Conservation (phyloP, 2,888 invertebrate species). For the Macropis europaea region DNA sequence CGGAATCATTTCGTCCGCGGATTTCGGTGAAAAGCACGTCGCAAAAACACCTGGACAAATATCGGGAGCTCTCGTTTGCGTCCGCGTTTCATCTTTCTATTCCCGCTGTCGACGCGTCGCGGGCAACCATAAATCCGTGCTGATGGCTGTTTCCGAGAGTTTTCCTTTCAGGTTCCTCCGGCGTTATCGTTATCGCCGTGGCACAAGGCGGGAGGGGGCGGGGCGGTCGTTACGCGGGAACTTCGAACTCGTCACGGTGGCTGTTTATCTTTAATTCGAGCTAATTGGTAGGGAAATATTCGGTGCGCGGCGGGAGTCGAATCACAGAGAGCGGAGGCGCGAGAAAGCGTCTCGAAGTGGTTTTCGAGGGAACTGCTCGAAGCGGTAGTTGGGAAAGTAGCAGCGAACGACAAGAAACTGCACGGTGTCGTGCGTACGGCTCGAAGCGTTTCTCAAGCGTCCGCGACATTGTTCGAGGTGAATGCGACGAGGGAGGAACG, state of each 20-base stretch:
- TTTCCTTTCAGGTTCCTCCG: background rate
- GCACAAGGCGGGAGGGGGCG: background rate
- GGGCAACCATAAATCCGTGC: background rate
- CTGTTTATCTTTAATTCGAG: constrained; percentile 18
- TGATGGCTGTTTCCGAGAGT: background rate
- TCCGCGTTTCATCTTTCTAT: constrained; percentile 19
- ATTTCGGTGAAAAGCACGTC: constrained; percentile 16
- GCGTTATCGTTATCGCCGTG: background rate
- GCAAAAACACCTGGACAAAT: constrained; percentile 2
- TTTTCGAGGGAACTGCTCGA: too few relatives aligned
- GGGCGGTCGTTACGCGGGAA: constrained; percentile 15
- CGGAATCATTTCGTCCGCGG: too few relatives aligned
- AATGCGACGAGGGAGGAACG: background rate
- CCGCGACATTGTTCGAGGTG: background rate
- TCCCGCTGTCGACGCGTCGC: background rate
- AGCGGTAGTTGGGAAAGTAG: background rate
- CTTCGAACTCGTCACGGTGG: background rate
- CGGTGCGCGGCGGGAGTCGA: background rate
- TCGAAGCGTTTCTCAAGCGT: background rate
- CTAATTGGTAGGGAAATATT: constrained; percentile 29
- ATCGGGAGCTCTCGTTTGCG: constrained; percentile 15
- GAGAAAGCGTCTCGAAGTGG: too few relatives aligned
- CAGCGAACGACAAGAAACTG: background rate
- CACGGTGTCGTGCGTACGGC: background rate
- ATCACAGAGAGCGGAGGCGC: background rate